Evolutionary conservation across 2,888 invertebrate species (phyloP), one percentile per base, ranked within the genome.

Genomic region (Melieria picta): DNA sequence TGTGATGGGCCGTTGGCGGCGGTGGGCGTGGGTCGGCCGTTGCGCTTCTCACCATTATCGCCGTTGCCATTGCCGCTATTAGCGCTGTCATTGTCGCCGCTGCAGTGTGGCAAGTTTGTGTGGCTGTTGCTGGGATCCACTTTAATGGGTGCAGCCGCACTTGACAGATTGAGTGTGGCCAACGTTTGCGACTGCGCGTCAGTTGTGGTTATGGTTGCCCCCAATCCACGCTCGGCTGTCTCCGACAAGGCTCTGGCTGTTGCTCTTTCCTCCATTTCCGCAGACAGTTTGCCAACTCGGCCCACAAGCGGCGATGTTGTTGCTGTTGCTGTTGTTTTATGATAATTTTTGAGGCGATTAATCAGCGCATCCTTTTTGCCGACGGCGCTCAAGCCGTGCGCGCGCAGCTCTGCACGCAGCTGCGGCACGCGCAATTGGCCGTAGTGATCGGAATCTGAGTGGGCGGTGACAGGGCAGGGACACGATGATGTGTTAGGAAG

Each of bases 341-440:
- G 2, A 58, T 77, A 75, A 66, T 73, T 71, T 68, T 74, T 74
- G 72, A 83, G 79, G 70, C 82, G 80, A 72, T 82, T 78, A 77
- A 83, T 77, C 77, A 83, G 77, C 42, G 69, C 68, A 30, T 80
- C 79, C 74, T 82, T 83, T 75, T 69, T 77, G 62, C 83, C 83
- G 66, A 73, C 78, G 6, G 76, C 71, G 74, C 78, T 80, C 9
- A 82, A 73, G 61, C 81, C 83, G 66, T 74, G 80, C 11, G 71
- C 77, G 70, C 80, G 80, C 65, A 83, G 77, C 69, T 80, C 79
- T 57, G 74, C 76, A 77, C 76, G 80, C 64, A 83, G 77, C 69
- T 80, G 79, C 61, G 77, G 65, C 68, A 81, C 68, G 71, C 80
- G 81, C 75, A 81, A 76, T 70, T 77, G 75, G 62, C 56, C 63